A percentile compares a stretch with the other conserved stretches of the same genome.
Evolutionary conservation across 2,888 invertebrate species (phyloP).

Genomic region (Mythimna impura): DNA sequence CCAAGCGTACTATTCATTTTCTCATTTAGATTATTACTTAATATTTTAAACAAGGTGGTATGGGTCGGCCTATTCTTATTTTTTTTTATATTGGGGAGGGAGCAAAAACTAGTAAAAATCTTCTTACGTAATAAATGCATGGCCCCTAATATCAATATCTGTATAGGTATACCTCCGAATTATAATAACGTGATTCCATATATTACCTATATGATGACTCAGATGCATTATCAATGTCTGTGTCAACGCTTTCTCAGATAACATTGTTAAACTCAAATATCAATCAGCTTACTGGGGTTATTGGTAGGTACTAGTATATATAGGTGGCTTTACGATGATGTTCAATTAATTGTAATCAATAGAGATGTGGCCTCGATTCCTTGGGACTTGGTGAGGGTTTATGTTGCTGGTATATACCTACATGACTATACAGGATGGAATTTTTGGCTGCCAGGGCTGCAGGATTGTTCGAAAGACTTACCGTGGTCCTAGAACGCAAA

Average conservation of each 20-base stretch:
- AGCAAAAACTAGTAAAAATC: too few relatives aligned
- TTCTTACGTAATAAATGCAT: too few relatives aligned
- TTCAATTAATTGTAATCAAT: slow-evolving; percentile 48
- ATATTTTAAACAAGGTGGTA: too few relatives aligned
- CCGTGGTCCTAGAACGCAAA: too few relatives aligned
- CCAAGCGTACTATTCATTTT: too few relatives aligned
- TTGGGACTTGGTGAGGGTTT: slow-evolving; percentile 5
- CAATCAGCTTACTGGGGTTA: slow-evolving; percentile 35
- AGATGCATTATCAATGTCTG: slow-evolving; percentile 18
- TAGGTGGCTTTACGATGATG: slow-evolving; percentile 25
- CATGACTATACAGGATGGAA: neutral
- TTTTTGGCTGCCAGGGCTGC: neutral
- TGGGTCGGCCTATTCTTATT: too few relatives aligned
- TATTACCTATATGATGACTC: slow-evolving; percentile 6
- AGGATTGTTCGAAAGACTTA: too few relatives aligned
- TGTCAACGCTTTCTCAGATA: slow-evolving; percentile 32
- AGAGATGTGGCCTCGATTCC: slow-evolving; percentile 19
- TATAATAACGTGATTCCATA: neutral
- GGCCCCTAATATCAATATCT: neutral
- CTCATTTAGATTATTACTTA: too few relatives aligned
- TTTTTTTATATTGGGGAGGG: too few relatives aligned
- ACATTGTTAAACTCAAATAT: slow-evolving; percentile 23
- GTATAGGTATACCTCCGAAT: neutral
- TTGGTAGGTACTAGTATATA: neutral
- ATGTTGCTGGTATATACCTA: neutral